Conservation (phyloP, 2,888 invertebrate genomes). For the Hesperia comma region DNA sequence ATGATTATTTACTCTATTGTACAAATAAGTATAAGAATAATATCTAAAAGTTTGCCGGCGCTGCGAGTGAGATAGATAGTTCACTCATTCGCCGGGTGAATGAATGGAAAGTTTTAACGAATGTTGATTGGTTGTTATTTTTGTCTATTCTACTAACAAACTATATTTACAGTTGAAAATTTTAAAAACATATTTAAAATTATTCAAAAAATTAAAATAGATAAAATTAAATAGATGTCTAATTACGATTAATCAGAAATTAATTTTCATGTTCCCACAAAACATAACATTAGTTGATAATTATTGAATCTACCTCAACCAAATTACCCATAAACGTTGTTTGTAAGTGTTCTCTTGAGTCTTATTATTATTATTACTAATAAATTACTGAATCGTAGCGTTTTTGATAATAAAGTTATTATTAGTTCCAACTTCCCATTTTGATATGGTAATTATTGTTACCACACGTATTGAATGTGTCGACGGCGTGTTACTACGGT, state of each 20-base stretch:
- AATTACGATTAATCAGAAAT: slow-evolving; percentile 15
- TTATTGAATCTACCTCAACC: slow-evolving; percentile 81
- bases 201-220: slow-evolving; percentile 24
- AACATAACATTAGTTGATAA: slow-evolving; percentile 60
- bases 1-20: slow-evolving; percentile 43
- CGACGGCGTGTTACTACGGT: slow-evolving; percentile 65
- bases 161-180: slow-evolving; percentile 30
- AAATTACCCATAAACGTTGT: slow-evolving; percentile 81
- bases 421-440: slow-evolving; percentile 76
- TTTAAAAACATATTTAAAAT: slow-evolving; percentile 24
- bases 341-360: slow-evolving; percentile 82
- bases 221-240: slow-evolving; percentile 12
- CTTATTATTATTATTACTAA: slow-evolving; percentile 79
- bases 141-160: slow-evolving; percentile 28
- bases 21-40: slow-evolving; percentile 29
- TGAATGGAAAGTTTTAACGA: slow-evolving; percentile 27
- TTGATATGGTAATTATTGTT: slow-evolving; percentile 83
- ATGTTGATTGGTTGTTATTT: slow-evolving; percentile 32
- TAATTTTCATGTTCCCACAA: slow-evolving; percentile 48
- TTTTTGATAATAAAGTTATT: slow-evolving; percentile 76
- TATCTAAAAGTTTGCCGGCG: slow-evolving; percentile 22
- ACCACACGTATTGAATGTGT: slow-evolving; percentile 77
- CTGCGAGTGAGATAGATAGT: neutral
- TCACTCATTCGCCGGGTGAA: slow-evolving; percentile 20
- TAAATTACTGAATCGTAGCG: slow-evolving; percentile 75